A percentile compares a stretch with the other conserved stretches of the same genome.
phyloP scores from a whole-genome alignment of 2,113 vertebrate genomes.

The Phoxinus phoxinus region DNA sequence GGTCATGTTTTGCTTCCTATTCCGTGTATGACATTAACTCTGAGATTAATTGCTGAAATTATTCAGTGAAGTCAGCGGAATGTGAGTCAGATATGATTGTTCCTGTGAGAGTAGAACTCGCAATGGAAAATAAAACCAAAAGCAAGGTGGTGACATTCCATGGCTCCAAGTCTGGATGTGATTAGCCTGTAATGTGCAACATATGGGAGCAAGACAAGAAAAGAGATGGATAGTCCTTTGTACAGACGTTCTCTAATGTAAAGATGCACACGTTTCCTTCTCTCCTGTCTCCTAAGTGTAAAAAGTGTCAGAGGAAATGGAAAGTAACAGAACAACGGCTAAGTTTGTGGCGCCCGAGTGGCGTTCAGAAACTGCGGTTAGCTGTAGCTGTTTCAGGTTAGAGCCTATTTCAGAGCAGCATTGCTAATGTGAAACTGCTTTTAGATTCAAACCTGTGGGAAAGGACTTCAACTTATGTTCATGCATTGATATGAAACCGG shows the following conservation, averaged over 20 bases:
- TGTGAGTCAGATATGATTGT: conserved; percentile 25
- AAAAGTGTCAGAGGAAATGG: conserved; percentile 14
- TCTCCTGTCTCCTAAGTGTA: conserved; percentile 1
- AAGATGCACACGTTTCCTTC: background rate
- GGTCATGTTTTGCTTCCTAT: conserved; percentile 23
- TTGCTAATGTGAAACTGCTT: conserved; percentile 31
- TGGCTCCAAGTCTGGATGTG: conserved; percentile 20
- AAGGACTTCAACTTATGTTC: conserved; percentile 10
- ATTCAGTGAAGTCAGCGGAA: conserved; percentile 31
- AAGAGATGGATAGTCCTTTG: conserved; percentile 6
- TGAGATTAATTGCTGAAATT: conserved; percentile 47
- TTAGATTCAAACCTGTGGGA: conserved; percentile 2
- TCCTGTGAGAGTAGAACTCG: conserved; percentile 21
- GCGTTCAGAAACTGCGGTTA: background rate
- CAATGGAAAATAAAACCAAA: conserved; percentile 44
- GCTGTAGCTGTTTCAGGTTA: conserved; percentile 27
- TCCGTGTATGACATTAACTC: conserved; percentile 29
- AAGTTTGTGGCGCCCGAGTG: background rate
- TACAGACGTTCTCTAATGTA: background rate
- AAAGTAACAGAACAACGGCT: background rate
- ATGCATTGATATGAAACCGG: conserved; percentile 24
- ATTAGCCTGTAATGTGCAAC: conserved; percentile 29
- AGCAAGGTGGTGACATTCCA: conserved; percentile 38
- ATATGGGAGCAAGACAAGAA: conserved; percentile 18
- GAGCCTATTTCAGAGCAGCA: conserved; percentile 6